Evolutionary conservation across 2,113 vertebrate genomes (phyloP), one percentile per base, ranked within the genome.

Genomic region (Pollimyrus isidori): DNA sequence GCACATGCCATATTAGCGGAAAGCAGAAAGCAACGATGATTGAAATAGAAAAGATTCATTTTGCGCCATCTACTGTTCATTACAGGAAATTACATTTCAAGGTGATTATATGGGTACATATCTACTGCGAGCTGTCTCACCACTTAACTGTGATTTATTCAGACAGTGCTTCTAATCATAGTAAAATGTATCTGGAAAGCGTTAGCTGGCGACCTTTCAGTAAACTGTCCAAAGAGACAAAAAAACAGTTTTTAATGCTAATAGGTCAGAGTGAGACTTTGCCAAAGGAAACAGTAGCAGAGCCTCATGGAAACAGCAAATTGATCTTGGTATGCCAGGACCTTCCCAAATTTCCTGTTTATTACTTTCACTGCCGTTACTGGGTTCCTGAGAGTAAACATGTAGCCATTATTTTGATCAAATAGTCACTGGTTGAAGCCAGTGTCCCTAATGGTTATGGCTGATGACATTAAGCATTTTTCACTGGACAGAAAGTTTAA

Each of bases 41-140:
- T 69, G 23, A 86, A 86, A 52, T 49, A 42, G 30, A 89, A 76
- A 53, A 90, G 89, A 84, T 87, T 49, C 85, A 62, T 83, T 90
- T 90, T 69, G 88, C 86, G 91, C 93, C 93, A 93, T 91, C 92
- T 93, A 92, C 91, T 89, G 93, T 87, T 84, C 6, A 3, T 1
- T 45, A 13, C 42, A 35, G 35, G 11, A 46, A 58, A 90, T 87
- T 6, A 58, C 69, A 82, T 69, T 48, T 19, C 10, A 73, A 21
- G 30, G 26, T 82, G n/a, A 73, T 21, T 56, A 88, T 35, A 39
- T 39, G n/a, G 30, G 15, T 19, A 53, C 4, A n/a, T 52, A 42
- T 52, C 42, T 88, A 30, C 23, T 42, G 87, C 3, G 21, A 53
- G 35, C 39, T 21, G 19, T 87, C 21, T 17, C 45, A 30, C 39